These are phyloP conservation scores for Montipora efflorescens DNA, from an alignment of 64 coral and sea anemone species.

Conservation along the genomic window DNA sequence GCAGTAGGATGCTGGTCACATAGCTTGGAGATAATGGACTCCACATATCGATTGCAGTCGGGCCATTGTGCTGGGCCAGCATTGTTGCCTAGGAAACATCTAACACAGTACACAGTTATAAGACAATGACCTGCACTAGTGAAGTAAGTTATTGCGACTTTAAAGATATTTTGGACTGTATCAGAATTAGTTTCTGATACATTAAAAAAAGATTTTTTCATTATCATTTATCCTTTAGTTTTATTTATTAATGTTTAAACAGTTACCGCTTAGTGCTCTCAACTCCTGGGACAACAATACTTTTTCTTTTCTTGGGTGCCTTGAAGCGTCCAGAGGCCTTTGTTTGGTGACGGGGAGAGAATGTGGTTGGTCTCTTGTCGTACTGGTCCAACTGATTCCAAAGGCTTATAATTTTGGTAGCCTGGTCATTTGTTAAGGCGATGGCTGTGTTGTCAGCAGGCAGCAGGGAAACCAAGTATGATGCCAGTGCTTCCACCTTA, in stretches of 20 bases:
- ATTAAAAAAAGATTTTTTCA: not conserved
- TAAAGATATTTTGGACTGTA: not conserved
- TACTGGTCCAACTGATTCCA: not conserved
- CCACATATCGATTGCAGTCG: constrained; percentile 62
- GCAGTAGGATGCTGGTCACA: not conserved
- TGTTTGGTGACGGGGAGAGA: not conserved
- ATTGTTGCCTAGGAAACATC: constrained; percentile 39
- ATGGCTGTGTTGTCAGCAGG: not conserved
- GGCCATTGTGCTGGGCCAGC: constrained; percentile 66
- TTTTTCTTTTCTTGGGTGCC: not conserved
- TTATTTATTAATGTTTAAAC: not conserved
- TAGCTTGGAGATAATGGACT: constrained; percentile 26
- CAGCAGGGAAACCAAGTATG: not conserved
- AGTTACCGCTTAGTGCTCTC: not conserved
- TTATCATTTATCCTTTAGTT: not conserved
- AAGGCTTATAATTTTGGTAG: no score
- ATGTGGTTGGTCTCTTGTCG: not conserved
- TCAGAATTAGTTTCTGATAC: no score
- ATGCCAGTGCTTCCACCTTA: not conserved
- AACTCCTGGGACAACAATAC: not conserved
- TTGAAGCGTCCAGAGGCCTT: not conserved
- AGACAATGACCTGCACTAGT: no score
- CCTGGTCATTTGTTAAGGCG: no score
- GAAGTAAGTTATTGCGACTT: not conserved
- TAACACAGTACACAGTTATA: not conserved